Conservation (phyloP, 1,140 invertebrate genomes). For the Neoseiulus cucumeris region DNA sequence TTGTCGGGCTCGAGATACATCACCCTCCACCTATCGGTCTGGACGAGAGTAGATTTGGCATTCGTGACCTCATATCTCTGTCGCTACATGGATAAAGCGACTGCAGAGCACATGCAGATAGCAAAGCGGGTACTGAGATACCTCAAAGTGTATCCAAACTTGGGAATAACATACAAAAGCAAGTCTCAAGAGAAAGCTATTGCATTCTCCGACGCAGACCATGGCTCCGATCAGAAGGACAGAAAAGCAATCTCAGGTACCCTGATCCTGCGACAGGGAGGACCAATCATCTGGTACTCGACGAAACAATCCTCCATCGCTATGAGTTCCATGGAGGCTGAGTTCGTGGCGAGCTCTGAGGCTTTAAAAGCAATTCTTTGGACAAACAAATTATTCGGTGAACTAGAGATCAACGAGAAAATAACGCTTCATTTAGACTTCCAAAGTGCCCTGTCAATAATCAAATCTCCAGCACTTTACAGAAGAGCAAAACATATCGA, state of each 20-base stretch:
- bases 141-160: constrained; percentile 2
- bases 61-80: too few species aligned
- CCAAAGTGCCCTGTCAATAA: too few species aligned
- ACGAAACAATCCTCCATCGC: too few species aligned
- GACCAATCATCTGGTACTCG: too few species aligned
- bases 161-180: constrained; percentile 10
- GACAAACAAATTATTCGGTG: constrained; percentile 20
- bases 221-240: neutral
- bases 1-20: too few species aligned
- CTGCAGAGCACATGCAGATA: neutral
- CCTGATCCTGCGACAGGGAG: neutral
- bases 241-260: constrained; percentile 10
- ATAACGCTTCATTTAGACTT: constrained; percentile 20
- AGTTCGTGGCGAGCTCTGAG: too few species aligned
- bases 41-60: too few species aligned
- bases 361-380: constrained; percentile 21
- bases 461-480: constrained; percentile 27
- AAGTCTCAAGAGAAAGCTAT: neutral
- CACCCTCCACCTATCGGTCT: neutral
- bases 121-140: constrained; percentile 12
- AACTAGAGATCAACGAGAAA: constrained; percentile 16
- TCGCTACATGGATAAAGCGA: neutral
- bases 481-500: constrained; percentile 27
- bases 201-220: constrained; percentile 12
- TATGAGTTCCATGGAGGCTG: too few species aligned